Evolutionary conservation across 2,113 vertebrate species (phyloP).

Genomic region (Leucopternis melanops): DNA sequence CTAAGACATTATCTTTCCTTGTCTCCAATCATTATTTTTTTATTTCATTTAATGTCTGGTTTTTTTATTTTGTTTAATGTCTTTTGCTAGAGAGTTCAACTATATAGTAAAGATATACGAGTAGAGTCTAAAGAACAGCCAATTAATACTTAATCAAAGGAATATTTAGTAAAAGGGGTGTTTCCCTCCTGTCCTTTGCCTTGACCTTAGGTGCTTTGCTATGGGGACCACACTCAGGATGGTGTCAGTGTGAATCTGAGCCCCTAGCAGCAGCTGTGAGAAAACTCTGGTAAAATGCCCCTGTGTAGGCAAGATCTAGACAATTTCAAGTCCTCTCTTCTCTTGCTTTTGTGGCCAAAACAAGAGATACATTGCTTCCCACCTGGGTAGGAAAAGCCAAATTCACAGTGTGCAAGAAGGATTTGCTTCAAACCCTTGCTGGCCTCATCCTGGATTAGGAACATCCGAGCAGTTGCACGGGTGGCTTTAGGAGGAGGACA

Average conservation of each 20-base stretch:
- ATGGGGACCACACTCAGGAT: slow-evolving; percentile 21
- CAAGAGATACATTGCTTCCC: neutral
- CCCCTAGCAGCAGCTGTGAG: neutral
- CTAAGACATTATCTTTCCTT: neutral
- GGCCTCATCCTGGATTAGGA: neutral
- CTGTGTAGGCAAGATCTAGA: neutral
- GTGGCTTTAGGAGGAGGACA: neutral
- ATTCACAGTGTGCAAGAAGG: neutral
- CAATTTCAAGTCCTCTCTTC: neutral
- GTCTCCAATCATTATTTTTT: neutral
- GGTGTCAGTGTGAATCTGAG: neutral
- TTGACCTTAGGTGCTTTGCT: slow-evolving; percentile 28
- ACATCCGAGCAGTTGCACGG: neutral
- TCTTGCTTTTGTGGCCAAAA: neutral
- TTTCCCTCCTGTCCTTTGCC: slow-evolving; percentile 39
- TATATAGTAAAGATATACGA: neutral
- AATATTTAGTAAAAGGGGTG: neutral
- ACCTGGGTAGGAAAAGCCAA: neutral
- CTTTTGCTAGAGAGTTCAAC: neutral
- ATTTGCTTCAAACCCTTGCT: neutral
- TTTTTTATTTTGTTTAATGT: neutral
- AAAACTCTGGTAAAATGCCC: neutral
- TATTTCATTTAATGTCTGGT: neutral
- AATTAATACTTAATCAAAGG: neutral
- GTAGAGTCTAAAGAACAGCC: neutral